A percentile compares a stretch with the other conserved stretches of the same genome.
Evolutionary conservation across 2,888 invertebrate genomes (phyloP).

Genomic region (Hipparchia semele): DNA sequence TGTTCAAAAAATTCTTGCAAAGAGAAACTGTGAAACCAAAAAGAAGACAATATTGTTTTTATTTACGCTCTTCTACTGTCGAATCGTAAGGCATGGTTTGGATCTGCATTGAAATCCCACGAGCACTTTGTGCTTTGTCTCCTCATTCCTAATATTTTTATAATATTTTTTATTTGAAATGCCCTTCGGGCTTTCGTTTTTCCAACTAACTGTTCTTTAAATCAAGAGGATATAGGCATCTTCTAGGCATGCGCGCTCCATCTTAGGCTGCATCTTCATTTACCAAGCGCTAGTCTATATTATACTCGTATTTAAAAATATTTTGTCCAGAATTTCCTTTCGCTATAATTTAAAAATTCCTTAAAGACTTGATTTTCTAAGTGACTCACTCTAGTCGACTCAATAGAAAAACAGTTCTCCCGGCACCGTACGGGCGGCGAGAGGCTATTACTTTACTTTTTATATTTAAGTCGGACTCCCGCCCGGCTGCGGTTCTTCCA

Average conservation of each 20-base stretch:
- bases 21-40: background rate
- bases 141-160: no score
- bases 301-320: no score
- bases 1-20: background rate
- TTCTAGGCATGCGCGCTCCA: no score
- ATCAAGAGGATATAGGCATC: no score
- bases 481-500: slow-evolving; percentile 42
- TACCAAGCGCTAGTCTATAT: no score
- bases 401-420: slow-evolving; percentile 39
- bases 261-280: no score
- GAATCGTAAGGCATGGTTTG: no score
- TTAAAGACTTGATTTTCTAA: slow-evolving; percentile 31
- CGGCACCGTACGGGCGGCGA: slow-evolving; percentile 28
- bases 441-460: slow-evolving; percentile 42
- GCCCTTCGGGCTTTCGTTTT: no score
- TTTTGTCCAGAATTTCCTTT: background rate
- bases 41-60: background rate
- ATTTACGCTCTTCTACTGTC: background rate
- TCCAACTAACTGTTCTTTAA: no score
- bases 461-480: slow-evolving; percentile 40
- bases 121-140: no score
- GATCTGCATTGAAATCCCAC: no score
- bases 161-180: no score
- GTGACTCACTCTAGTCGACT: slow-evolving; percentile 36
- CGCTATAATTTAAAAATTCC: slow-evolving; percentile 20